Conservation (phyloP, 2,888 invertebrate species). For the Hemistola chrysoprasaria region DNA sequence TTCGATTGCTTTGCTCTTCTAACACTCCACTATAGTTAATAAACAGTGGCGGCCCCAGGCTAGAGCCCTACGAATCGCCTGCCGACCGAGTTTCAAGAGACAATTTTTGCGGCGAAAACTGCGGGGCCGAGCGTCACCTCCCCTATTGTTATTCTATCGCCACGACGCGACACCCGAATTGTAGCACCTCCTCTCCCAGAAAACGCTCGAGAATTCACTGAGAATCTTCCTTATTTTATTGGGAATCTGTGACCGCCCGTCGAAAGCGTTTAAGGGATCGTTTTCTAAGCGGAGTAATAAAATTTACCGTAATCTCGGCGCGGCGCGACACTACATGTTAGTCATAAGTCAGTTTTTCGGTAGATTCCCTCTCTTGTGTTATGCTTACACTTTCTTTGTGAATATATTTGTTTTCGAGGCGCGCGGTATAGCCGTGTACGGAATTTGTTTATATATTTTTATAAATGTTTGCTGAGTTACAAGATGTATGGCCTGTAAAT, state of each 20-base stretch:
- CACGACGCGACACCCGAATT: conserved; percentile 37
- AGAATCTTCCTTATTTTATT: conserved; percentile 56
- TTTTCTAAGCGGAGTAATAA: conserved; percentile 37
- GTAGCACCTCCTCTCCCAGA: conserved; percentile 52
- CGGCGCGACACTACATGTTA: conserved; percentile 35
- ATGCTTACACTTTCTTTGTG: conserved; percentile 18
- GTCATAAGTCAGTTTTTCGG: conserved; percentile 27
- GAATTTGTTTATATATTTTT: conserved; percentile 21
- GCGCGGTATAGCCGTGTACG: conserved; percentile 11
- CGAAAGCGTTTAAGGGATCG: conserved; percentile 38
- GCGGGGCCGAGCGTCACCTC: conserved; percentile 34
- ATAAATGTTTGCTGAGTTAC: conserved; percentile 6
- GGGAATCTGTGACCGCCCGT: conserved; percentile 62
- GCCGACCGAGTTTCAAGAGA: conserved; percentile 16
- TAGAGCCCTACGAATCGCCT: conserved; percentile 34
- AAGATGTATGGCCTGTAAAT: conserved; percentile 3
- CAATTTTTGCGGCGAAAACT: conserved; percentile 40
- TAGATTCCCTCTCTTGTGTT: conserved; percentile 21
- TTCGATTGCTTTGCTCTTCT: too few species aligned
- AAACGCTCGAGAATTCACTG: conserved; percentile 56
- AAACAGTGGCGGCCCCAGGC: conserved; percentile 27
- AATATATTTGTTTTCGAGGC: conserved; percentile 21
- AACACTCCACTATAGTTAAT: too few species aligned
- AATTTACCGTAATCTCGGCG: conserved; percentile 40
- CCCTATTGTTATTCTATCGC: conserved; percentile 52